Evolutionary conservation across 1,140 invertebrate species (phyloP), one percentile per base, ranked within the genome.

Genomic region (Leptonema lineaticorne): DNA sequence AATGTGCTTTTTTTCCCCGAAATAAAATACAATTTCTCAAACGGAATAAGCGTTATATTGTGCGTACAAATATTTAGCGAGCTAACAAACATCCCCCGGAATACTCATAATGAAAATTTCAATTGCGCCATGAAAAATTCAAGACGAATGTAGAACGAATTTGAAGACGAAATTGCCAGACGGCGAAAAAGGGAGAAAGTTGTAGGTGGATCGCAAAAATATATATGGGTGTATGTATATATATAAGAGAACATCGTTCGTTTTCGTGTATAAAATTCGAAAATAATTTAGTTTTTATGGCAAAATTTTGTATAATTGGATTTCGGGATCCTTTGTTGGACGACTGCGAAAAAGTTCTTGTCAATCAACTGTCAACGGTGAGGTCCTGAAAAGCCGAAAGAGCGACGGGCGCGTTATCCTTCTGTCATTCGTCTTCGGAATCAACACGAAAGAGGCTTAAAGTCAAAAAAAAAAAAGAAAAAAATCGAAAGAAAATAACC

Each of bases 361-460:
- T 53, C 48, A 53, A 53, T 53, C 48, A 53, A 53, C 48, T 53
- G 48, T 53, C 24, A 53, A 53, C 18, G 48, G 16, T 18, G 22
- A 53, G 24, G 2, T 26, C 18, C 20, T 9, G 24, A 53, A 53
- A 53, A 20, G 48, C 48, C 48, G 11, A 18, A 26, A 20, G n/a
- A 9, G 48, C 48, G 22, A 2, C 16, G 48, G 4, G 48, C 22
- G 22, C 37, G 37, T 41, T 14, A 14, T 16, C 37, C 37, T 14
- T 41, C 37, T 41, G 37, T 41, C 37, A 41, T 41, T 16, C 37
- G 37, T 41, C 37, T 41, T 41, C 37, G 37, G n/a, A 41, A 41
- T 41, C 37, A 41, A 41, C 37, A 41, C 16, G 16, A 41, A 41
- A 41, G 37, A 41, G 9, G 37, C 37, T 41, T 41, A 41, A n/a